Base-by-base conservation (phyloP, 1,140 invertebrate species). In the Idris sp. region DNA sequence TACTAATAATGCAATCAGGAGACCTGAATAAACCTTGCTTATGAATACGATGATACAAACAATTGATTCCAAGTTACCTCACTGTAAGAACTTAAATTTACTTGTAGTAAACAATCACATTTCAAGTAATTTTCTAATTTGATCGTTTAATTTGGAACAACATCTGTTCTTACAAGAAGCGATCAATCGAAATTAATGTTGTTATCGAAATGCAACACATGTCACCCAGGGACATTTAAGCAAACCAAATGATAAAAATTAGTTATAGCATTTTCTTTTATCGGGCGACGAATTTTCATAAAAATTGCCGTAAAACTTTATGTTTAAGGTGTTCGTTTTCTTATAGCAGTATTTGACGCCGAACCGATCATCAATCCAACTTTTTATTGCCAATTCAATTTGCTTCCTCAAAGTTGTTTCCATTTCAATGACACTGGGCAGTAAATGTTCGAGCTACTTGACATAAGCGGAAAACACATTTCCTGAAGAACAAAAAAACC, bases 1-100 rank as follows among this genome's bases (percentile, higher is more conserved):
- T 46, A 33, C 22, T 33, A 28, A 38, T 53, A 65, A 65, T 46
- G 18, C 40, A 46, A 54, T 65, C 33, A 26, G 31, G 8, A 15
- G 30, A 38, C 31, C 10, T 53, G 30, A 46, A 65, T 65, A 54
- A 54, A 48, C 61, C 33, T 65, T 40, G 49, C 30, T 65, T 65
- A 54, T 65, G 49, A 65, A 65, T 65, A 65, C 15, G 48, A 30
- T 46, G 31, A 56, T 54, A 40, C 31, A 35, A 54, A 65, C 61
- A 65, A 46, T 65, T 46, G 38, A 8, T n/a, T n/a, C n/a, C n/a
- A 38, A 46, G 14, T 28, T 53, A 31, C 36, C 6, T 22, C 9
- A 41, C 43, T 25, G 35, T n/a, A n/a, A 40, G 36, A 49, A 13
- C 51, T 58, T 58, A 41, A 58, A 58, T 41, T 46, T 56, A 48